These are phyloP conservation scores for Brachionus angularis DNA, from an alignment of 1,140 invertebrate genomes.

Conservation along the genomic window DNA sequence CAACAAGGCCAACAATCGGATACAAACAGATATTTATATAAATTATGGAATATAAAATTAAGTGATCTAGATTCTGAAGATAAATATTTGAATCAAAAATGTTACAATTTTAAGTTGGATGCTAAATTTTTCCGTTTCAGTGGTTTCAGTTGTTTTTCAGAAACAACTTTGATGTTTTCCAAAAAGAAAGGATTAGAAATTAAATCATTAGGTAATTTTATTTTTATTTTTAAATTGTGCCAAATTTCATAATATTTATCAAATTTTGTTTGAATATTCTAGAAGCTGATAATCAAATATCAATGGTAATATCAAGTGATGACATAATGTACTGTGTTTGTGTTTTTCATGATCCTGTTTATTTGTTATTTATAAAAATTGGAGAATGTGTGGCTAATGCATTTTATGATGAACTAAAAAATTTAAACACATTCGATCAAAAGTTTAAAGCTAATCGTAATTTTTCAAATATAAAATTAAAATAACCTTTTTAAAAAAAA, in stretches of 20 bases:
- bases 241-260: not conserved
- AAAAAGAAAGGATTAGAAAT: slow-evolving; percentile 20
- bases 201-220: not conserved
- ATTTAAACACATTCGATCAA: not conserved
- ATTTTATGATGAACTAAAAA: slow-evolving; percentile 21
- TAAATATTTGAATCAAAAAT: slow-evolving; percentile 3
- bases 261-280: not conserved
- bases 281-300: slow-evolving; percentile 21
- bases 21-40: not conserved
- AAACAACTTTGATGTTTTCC: slow-evolving; percentile 3
- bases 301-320: slow-evolving; percentile 28
- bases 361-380: slow-evolving; percentile 26
- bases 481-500: not conserved
- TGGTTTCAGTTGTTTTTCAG: slow-evolving; percentile 7
- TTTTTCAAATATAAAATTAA: too few relatives aligned
- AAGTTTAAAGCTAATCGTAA: slow-evolving; percentile 38
- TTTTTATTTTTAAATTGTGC: not conserved
- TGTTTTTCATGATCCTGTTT: slow-evolving; percentile 29
- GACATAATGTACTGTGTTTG: slow-evolving; percentile 31
- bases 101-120: slow-evolving; percentile 9
- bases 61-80: slow-evolving; percentile 24
- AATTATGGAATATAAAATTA: not conserved
- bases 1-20: too few relatives aligned
- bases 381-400: slow-evolving; percentile 14
- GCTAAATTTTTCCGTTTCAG: slow-evolving; percentile 35